A percentile compares a stretch with the other conserved stretches of the same genome.
Evolutionary conservation across 2,888 invertebrate species (phyloP).

Genomic region (Phoronis australis): DNA sequence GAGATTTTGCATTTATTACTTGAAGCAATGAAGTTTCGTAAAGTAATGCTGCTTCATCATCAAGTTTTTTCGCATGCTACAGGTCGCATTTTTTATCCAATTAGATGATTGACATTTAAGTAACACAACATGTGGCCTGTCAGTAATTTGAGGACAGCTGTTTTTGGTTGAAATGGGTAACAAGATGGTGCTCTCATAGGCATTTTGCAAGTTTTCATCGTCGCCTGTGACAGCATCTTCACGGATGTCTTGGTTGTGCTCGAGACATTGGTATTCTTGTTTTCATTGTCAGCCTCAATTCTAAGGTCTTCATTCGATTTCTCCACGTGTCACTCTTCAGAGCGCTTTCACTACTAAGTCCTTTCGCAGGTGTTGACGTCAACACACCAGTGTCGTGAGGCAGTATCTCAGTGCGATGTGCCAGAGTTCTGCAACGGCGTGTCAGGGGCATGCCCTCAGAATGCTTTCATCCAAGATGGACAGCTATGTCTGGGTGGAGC

Average conservation of each 20-base stretch:
- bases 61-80: no score
- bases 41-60: not conserved
- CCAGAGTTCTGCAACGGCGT: conserved; percentile 89
- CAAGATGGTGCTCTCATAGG: no score
- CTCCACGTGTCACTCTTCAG: not conserved
- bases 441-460: conserved; percentile 77
- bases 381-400: conserved; percentile 69
- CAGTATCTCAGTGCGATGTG: conserved; percentile 89
- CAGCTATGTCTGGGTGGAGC: conserved; percentile 68
- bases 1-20: not conserved
- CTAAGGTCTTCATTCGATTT: not conserved
- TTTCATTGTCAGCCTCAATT: not conserved
- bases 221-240: no score
- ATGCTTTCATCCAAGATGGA: conserved; percentile 90
- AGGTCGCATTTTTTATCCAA: no score
- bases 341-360: no score
- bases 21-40: not conserved
- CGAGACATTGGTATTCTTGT: no score
- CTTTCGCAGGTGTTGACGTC: conserved; percentile 32
- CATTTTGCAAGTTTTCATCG: no score
- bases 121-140: not conserved
- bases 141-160: no score
- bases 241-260: no score
- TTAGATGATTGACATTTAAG: not conserved
- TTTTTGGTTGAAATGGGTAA: no score